phyloP scores from a whole-genome alignment of 2,888 invertebrate genomes.

The Drepanosiphum platanoidis region DNA sequence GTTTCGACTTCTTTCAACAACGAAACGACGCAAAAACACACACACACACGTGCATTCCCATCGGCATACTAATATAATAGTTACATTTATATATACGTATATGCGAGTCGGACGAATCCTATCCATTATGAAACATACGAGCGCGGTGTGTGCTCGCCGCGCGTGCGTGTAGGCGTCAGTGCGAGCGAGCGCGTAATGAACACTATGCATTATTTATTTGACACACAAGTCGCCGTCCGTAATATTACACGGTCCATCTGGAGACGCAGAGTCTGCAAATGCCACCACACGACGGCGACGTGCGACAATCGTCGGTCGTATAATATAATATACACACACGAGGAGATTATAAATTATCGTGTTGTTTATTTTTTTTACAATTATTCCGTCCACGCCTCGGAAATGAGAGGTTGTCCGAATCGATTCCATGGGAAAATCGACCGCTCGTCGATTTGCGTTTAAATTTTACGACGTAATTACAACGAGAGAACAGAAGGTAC shows the following conservation, averaged over 20 bases:
- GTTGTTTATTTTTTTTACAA: not conserved
- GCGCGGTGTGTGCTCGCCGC: not conserved
- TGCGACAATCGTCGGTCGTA: not conserved
- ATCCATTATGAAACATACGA: not conserved
- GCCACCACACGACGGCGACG: conserved; percentile 15
- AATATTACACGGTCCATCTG: not conserved
- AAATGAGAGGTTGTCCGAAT: not conserved
- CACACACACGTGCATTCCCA: conserved; percentile 4
- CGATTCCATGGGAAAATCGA: conserved; percentile 6
- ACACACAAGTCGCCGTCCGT: conserved; percentile 37
- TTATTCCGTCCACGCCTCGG: conserved; percentile 11
- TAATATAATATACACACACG: not conserved
- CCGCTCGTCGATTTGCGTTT: conserved; percentile 3
- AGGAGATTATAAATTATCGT: no score
- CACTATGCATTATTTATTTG: conserved; percentile 30
- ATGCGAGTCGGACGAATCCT: not conserved
- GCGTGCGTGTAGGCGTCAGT: not conserved
- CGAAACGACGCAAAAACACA: not conserved
- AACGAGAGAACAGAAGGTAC: no score
- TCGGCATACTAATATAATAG: not conserved
- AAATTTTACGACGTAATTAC: conserved; percentile 43
- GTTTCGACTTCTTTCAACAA: not conserved
- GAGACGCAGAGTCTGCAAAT: not conserved
- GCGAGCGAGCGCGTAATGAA: not conserved
- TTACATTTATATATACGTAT: not conserved